phyloP scores from a whole-genome alignment of 2,113 vertebrate species.

The Nycticryphes semicollaris region DNA sequence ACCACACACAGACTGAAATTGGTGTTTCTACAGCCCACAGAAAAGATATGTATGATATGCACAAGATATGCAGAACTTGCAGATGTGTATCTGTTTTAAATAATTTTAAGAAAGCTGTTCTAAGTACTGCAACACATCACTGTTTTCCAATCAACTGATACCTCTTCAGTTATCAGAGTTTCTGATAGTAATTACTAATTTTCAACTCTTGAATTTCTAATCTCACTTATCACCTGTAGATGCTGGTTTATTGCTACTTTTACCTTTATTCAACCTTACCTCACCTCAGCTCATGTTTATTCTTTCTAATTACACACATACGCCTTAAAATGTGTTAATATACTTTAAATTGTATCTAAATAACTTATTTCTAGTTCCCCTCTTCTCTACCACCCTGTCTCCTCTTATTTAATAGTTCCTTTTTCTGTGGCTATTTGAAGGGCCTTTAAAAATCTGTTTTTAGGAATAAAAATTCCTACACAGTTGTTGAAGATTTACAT shows the following conservation, averaged over 20 bases:
- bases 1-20: neutral
- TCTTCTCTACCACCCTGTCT: neutral
- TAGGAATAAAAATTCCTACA: neutral
- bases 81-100: neutral
- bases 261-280: neutral
- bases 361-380: neutral
- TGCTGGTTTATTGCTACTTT: neutral
- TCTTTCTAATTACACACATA: neutral
- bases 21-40: neutral
- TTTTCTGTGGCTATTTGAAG: neutral
- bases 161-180: neutral
- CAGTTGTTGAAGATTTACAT: neutral
- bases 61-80: neutral
- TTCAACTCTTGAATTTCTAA: constrained; percentile 19
- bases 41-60: neutral
- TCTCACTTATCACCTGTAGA: neutral
- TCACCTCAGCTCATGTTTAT: neutral
- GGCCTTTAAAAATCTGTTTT: neutral
- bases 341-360: neutral
- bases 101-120: neutral
- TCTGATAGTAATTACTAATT: constrained; percentile 6
- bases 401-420: neutral
- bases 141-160: constrained; percentile 14
- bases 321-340: neutral
- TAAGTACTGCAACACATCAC: constrained; percentile 1